Base-by-base conservation (phyloP, 2,113 vertebrate species). In the Tetrao urogallus region DNA sequence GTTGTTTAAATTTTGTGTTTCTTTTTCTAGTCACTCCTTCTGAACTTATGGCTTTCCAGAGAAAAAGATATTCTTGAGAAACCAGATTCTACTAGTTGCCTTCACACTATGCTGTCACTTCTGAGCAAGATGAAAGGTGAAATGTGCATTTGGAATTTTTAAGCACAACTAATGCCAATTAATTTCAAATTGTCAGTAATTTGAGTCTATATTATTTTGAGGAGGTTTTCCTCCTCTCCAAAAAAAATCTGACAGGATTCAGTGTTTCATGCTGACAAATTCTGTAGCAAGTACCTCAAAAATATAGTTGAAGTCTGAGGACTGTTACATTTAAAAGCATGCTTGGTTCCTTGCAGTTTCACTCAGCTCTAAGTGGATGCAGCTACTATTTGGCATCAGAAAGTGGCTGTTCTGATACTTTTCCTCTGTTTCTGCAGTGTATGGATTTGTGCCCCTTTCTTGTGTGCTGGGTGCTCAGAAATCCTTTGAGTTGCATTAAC, bases 71-170 rank as follows among this genome's bases (percentile, higher is more conserved):
- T 99, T 81, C 92, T 99, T 58, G 98, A 98, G 77, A 98, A 97
- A 87, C 95, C 97, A 11, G 97, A 96, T 60, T 98, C 97, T 5
- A 89, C 99, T 45, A 95, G 94, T 95, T 98, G 98, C 93, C 98
- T 99, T 52, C 98, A 99, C 73, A 95, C 96, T 3, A 98, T 98
- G 65, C 97, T 99, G 66, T 97, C 98, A 6, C 97, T 98, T 67
- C 97, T 99, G 61, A 99, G 98, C 96, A 97, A 97, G 96, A 99
- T 99, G 98, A 98, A 98, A 98, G 99, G 99, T 99, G 63, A 84
- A 88, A 63, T 1, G 2, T 54, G 11, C 38, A 67, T 80, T 70
- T 77, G 30, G 12, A 60, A 77, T 42, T 22, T 16, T 56, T 28
- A 17, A 84, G 50, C 15, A 22, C 38, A 64, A 38, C 34, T 56